These are phyloP conservation scores for Axea sp. DNA, from an alignment of 2,888 invertebrate genomes.

Conservation along the genomic window DNA sequence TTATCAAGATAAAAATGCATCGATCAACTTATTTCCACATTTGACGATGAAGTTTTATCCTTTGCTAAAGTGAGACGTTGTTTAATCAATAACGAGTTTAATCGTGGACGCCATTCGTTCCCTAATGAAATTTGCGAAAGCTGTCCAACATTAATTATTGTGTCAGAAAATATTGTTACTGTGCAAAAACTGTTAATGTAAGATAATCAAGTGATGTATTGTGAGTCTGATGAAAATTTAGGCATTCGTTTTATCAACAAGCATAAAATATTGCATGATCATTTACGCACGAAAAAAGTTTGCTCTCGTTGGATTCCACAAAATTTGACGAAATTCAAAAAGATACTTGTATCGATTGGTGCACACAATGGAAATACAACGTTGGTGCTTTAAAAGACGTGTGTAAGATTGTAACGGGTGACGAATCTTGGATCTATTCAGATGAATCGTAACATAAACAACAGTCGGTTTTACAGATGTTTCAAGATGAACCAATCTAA, in stretches of 20 bases:
- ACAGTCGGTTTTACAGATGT: constrained; percentile 59
- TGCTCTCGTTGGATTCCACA: constrained; percentile 43
- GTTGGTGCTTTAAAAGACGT: constrained; percentile 63
- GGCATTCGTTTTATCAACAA: constrained; percentile 61
- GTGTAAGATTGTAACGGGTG: constrained; percentile 51
- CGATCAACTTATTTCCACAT: constrained; percentile 62
- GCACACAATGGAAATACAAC: constrained; percentile 60
- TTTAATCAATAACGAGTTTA: constrained; percentile 65
- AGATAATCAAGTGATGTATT: constrained; percentile 63
- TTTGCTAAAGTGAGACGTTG: constrained; percentile 60
- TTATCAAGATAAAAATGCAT: constrained; percentile 59
- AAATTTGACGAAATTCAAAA: constrained; percentile 66
- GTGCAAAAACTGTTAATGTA: constrained; percentile 65
- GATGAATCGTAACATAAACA: constrained; percentile 62
- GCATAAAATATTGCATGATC: constrained; percentile 60
- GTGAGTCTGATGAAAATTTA: constrained; percentile 64
- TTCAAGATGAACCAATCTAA: constrained; percentile 63
- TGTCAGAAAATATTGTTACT: constrained; percentile 66
- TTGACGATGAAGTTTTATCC: constrained; percentile 36
- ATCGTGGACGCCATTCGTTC: constrained; percentile 32
- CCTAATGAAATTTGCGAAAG: constrained; percentile 46
- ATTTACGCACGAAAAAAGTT: constrained; percentile 54
- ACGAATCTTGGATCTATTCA: constrained; percentile 64
- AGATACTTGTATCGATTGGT: constrained; percentile 67
- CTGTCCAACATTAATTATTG: constrained; percentile 41